Conservation (phyloP, 2,113 vertebrate species). For the Xenopus tropicalis region DNA sequence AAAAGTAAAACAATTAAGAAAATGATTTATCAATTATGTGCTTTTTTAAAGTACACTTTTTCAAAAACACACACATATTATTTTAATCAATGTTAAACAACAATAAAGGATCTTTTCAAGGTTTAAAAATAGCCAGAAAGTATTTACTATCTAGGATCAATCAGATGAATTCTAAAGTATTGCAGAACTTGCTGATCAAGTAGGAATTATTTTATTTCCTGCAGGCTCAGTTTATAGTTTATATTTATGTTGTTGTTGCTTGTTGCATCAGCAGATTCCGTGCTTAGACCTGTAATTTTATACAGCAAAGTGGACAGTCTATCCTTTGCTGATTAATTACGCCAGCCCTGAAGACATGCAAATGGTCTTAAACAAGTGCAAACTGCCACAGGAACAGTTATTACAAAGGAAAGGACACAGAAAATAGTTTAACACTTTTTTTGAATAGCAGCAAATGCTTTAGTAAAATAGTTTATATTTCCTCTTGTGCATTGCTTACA, state of each 20-base stretch:
- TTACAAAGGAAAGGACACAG: no score
- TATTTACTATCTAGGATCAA: slow-evolving; percentile 11
- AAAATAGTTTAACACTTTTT: no score
- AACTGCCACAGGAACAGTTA: not conserved
- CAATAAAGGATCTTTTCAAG: no score
- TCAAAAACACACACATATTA: no score
- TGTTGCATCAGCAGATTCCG: slow-evolving; percentile 29
- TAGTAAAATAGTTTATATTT: no score
- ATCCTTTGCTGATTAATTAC: slow-evolving; percentile 32
- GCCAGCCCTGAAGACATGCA: slow-evolving; percentile 3
- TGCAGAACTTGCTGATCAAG: slow-evolving; percentile 24
- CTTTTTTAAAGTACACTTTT: no score
- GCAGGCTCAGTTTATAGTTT: slow-evolving; percentile 13
- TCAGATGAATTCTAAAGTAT: slow-evolving; percentile 16
- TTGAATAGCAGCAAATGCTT: no score
- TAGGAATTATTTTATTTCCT: slow-evolving; percentile 27
- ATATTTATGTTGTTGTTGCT: slow-evolving; percentile 13
- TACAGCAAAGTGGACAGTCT: slow-evolving; percentile 17
- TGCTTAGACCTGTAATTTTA: slow-evolving; percentile 23
- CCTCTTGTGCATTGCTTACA: no score
- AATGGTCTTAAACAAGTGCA: slow-evolving; percentile 3
- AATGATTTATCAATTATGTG: no score
- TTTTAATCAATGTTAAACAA: no score
- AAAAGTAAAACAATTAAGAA: no score
- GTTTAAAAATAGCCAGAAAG: no score